Evolutionary conservation across 2,797 vertebrate species (phyloP).

Genomic region (Bucorvus abyssinicus): DNA sequence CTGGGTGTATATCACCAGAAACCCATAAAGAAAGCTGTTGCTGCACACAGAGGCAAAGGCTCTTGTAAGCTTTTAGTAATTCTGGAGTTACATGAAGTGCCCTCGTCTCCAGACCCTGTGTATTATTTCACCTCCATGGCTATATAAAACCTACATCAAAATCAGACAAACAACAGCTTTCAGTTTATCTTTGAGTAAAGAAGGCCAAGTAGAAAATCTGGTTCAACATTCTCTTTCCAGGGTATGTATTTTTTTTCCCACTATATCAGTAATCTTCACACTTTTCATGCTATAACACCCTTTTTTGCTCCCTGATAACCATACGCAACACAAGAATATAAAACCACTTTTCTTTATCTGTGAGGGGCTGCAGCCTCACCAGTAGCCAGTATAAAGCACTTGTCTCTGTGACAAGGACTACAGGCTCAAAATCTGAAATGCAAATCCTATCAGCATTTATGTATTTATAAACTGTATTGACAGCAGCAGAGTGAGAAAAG

Average conservation of each 20-base stretch:
- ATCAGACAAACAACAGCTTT: background rate
- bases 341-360: background rate
- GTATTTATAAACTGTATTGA: background rate
- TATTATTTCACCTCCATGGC: background rate
- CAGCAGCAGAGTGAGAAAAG: background rate
- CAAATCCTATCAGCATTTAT: background rate
- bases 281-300: background rate
- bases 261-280: background rate
- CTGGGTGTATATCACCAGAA: background rate
- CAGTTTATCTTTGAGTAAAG: background rate
- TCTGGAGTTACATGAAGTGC: background rate
- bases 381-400: background rate
- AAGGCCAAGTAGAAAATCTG: background rate
- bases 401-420: background rate
- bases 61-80: background rate
- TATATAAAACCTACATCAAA: background rate
- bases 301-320: accelerated
- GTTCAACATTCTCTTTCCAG: background rate
- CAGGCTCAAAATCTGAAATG: background rate
- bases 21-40: background rate
- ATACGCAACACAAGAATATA: background rate
- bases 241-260: background rate
- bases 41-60: background rate
- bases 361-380: background rate
- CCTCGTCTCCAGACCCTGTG: background rate